These are phyloP conservation scores for Trissolcus basalis DNA, from an alignment of 1,140 invertebrate genomes.

Conservation along the genomic window DNA sequence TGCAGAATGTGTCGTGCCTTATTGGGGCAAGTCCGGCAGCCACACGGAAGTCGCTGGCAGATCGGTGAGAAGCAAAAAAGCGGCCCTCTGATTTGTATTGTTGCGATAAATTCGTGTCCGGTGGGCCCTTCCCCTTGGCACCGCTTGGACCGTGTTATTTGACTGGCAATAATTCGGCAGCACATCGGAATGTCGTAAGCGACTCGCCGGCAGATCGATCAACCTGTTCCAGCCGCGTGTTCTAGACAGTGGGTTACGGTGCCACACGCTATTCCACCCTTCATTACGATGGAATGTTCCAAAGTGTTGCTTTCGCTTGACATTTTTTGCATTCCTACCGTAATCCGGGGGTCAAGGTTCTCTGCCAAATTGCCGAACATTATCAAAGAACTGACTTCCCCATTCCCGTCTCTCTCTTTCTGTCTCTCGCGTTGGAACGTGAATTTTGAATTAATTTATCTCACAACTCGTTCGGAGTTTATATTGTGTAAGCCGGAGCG, in stretches of 20 bases:
- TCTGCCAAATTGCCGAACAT: neutral
- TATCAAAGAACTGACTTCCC: neutral
- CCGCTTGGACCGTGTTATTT: conserved; percentile 68
- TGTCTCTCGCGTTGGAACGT: too few relatives aligned
- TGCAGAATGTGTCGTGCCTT: conserved; percentile 69
- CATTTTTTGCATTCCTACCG: conserved; percentile 9
- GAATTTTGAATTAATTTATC: too few relatives aligned
- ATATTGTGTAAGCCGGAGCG: too few relatives aligned
- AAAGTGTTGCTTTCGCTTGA: conserved; percentile 7
- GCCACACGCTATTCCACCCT: conserved; percentile 18
- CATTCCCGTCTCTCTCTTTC: too few relatives aligned
- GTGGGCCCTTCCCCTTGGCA: too few relatives aligned
- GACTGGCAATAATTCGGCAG: conserved; percentile 72
- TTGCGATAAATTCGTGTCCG: conserved; percentile 22
- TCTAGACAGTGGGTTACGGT: conserved; percentile 17
- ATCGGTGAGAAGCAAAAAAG: too few relatives aligned
- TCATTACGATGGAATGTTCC: conserved; percentile 23
- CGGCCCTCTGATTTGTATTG: conserved; percentile 1
- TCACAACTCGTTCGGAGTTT: too few relatives aligned
- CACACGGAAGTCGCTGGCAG: conserved; percentile 16
- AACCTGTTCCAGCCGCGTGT: conserved; percentile 53
- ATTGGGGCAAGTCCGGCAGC: conserved; percentile 62
- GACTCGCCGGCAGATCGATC: conserved; percentile 61
- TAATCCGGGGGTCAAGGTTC: conserved; percentile 1
- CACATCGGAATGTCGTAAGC: conserved; percentile 61